phyloP scores from a whole-genome alignment of 2,797 vertebrate genomes.

The Halcyon chelicuti region DNA sequence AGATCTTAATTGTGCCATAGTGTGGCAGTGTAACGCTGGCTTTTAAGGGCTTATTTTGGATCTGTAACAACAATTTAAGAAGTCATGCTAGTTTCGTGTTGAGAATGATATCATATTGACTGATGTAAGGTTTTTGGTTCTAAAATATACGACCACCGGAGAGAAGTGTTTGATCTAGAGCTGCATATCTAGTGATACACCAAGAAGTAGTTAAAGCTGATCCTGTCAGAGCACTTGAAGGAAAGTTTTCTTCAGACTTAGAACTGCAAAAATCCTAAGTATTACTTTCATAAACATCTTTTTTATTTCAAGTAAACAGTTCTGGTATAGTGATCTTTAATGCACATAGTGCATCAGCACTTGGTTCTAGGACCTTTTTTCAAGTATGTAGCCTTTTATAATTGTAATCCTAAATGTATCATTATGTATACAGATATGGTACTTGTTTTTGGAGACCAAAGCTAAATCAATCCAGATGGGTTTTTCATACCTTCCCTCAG shows the following conservation, averaged over 20 bases:
- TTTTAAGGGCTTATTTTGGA: not conserved
- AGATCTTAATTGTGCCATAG: conserved; percentile 68
- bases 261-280: not conserved
- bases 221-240: not conserved
- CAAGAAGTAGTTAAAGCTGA: not conserved
- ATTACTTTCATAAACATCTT: not conserved
- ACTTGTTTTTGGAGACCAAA: conserved; percentile 32
- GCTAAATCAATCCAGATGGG: conserved; percentile 40
- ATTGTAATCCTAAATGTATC: not conserved
- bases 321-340: not conserved
- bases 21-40: conserved; percentile 69
- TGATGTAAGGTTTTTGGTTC: not conserved
- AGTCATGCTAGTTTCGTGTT: not conserved
- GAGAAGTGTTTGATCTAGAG: not conserved
- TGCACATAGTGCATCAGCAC: not conserved
- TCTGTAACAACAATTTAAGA: not conserved
- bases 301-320: not conserved
- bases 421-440: conserved; percentile 2
- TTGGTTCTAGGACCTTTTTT: not conserved
- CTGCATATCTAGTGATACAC: not conserved
- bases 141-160: not conserved
- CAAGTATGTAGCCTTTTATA: not conserved
- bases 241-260: not conserved
- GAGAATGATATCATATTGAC: not conserved
- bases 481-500: conserved; percentile 9